phyloP scores from a whole-genome alignment of 2,888 invertebrate species.

The Limnephilus auricula region DNA sequence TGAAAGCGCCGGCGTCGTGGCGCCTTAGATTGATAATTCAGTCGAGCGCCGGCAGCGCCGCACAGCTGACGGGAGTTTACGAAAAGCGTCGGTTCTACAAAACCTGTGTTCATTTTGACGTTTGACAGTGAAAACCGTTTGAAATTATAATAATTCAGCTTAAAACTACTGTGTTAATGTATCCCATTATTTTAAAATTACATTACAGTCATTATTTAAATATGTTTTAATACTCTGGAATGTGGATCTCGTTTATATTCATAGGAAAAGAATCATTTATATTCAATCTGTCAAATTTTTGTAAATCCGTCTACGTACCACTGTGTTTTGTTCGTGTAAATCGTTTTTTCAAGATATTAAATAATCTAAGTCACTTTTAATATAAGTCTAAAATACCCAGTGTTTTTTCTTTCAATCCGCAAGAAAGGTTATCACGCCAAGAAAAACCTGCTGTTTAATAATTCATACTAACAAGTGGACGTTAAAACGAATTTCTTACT shows the following conservation, averaged over 20 bases:
- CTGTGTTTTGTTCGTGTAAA: not conserved
- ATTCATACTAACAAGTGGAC: not conserved
- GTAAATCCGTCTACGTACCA: not conserved
- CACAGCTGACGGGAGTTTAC: conserved; percentile 52
- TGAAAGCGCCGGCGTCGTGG: conserved; percentile 57
- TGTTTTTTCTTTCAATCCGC: not conserved
- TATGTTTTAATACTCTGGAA: not conserved
- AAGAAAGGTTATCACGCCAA: not conserved
- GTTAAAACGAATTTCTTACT: not conserved
- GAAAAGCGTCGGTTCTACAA: conserved; percentile 7
- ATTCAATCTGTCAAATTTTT: not conserved
- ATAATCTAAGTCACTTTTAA: not conserved
- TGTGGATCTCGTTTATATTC: not conserved
- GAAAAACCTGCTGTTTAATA: not conserved
- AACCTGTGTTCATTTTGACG: conserved; percentile 43
- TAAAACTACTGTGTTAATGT: not conserved
- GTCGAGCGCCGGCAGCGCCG: conserved; percentile 61
- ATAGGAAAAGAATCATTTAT: not conserved
- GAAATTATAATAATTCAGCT: not conserved
- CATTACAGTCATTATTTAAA: not conserved
- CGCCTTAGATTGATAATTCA: conserved; percentile 63
- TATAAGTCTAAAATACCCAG: not conserved
- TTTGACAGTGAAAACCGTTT: conserved; percentile 24
- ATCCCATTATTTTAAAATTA: not conserved
- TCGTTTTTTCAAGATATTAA: not conserved